Evolutionary conservation across 2,797 vertebrate genomes (phyloP).

Genomic region (Potorous gilbertii): DNA sequence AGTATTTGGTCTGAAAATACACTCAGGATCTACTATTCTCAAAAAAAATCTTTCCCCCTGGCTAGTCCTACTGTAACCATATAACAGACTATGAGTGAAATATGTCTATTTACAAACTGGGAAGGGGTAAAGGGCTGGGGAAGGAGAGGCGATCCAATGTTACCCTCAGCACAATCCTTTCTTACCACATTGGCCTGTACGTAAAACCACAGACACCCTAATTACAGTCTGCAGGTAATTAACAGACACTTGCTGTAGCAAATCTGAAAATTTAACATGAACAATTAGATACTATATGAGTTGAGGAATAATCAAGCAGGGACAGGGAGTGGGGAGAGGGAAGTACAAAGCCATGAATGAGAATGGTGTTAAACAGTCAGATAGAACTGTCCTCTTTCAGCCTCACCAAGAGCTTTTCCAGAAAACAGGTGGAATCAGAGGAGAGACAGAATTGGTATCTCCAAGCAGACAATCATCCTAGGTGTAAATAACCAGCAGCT

Average conservation of each 20-base stretch:
- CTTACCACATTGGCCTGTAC: neutral
- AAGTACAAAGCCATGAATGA: slow-evolving; percentile 64
- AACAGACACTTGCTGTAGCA: slow-evolving; percentile 66
- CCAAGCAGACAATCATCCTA: slow-evolving; percentile 58
- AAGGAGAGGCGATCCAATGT: neutral
- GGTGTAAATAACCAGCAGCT: slow-evolving; percentile 67
- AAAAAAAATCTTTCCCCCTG: neutral
- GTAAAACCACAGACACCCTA: slow-evolving; percentile 65
- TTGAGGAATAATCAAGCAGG: slow-evolving; percentile 4
- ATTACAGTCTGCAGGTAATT: slow-evolving; percentile 70
- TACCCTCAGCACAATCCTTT: slow-evolving; percentile 36
- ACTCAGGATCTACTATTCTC: neutral
- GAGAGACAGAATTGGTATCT: slow-evolving; percentile 33
- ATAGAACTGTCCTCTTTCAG: neutral
- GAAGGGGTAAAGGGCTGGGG: neutral
- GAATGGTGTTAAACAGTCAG: slow-evolving; percentile 23
- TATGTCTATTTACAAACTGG: slow-evolving; percentile 54
- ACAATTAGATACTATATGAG: slow-evolving; percentile 64
- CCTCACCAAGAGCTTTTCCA: slow-evolving; percentile 7
- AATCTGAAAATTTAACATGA: slow-evolving; percentile 66
- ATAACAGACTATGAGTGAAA: neutral
- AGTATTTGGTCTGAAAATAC: neutral
- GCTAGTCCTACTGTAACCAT: neutral
- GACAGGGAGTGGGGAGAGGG: neutral
- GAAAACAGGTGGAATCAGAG: slow-evolving; percentile 1